Base-by-base conservation (phyloP, 1,140 invertebrate species). In the Danaus plexippus region DNA sequence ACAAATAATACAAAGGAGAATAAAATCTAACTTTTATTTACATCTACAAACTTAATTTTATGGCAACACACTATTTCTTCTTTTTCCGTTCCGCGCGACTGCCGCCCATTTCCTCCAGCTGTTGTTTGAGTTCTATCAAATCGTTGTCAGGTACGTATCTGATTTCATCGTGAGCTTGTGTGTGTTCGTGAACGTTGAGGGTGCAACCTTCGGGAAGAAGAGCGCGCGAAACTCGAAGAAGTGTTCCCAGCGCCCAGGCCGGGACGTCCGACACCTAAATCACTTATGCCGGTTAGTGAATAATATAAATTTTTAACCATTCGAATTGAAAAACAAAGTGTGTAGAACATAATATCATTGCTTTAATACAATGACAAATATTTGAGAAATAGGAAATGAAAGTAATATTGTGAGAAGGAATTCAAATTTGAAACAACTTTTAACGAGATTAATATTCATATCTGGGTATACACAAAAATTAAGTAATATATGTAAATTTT, bases 121-220 rank as follows among this genome's bases (percentile, higher is more conserved):
- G 88, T 47, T 89, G 77, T 77, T 94, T 93, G 7, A 96, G 88
- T n/a, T 92, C 89, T 11, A 92, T 66, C 5, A 97, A 85, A 77
- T 95, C 89, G 57, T 90, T 91, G 76, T 96, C 94, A 1, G 95
- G 94, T 47, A 97, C 88, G 79, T 93, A 95, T 48, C 94, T 89
- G 15, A 90, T 85, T 51, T 94, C 91, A 15, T 86, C 85, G 61
- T 92, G 84, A 40, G 90, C 80, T 7, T 66, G 47, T 0, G 68
- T 57, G 53, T 84, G 83, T 64, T 90, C 87, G 44, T 92, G 87
- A 11, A 96, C 86, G 43, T 85, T 81, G 9, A 96, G 60, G 5
- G 87, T 88, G 8, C 96, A 92, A n/a, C 95, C 94, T 66, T 92
- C 91, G 1, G 95, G 95, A 47, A 93, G 69, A 11, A 89, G 82